These are phyloP conservation scores for Pleuronectes platessa DNA, from an alignment of 2,113 vertebrate species.

Conservation along the genomic window DNA sequence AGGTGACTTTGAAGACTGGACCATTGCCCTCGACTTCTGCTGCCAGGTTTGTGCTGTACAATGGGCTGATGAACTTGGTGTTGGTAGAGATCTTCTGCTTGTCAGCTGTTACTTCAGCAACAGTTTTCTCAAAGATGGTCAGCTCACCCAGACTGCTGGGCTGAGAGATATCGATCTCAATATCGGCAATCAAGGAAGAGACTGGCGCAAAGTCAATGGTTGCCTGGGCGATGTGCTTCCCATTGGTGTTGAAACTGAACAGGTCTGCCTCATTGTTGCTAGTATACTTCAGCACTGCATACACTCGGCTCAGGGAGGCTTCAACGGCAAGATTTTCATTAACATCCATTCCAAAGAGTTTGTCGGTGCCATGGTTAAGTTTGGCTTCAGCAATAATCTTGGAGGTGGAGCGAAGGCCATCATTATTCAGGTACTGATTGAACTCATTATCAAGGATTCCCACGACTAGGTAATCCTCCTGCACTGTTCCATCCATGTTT, in stretches of 20 bases:
- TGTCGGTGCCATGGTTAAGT: conserved; percentile 66
- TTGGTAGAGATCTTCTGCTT: conserved; percentile 84
- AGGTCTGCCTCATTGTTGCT: conserved; percentile 79
- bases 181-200: conserved; percentile 74
- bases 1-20: conserved; percentile 77
- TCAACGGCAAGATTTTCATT: conserved; percentile 87
- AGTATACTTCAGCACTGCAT: conserved; percentile 82
- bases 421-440: conserved; percentile 84
- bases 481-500: conserved; percentile 81
- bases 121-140: conserved; percentile 76
- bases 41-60: conserved; percentile 85
- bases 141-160: conserved; percentile 80
- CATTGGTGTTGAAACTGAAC: conserved; percentile 74
- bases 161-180: conserved; percentile 84
- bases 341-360: conserved; percentile 81
- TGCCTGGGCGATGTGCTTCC: conserved; percentile 82
- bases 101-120: conserved; percentile 74
- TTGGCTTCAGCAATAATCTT: conserved; percentile 82
- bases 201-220: conserved; percentile 83
- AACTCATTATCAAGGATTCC: conserved; percentile 84
- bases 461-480: conserved; percentile 75
- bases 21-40: conserved; percentile 78
- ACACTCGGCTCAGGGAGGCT: conserved; percentile 81
- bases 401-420: conserved; percentile 83
- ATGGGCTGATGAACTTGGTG: conserved; percentile 82